Percentiles rank a stretch among this genome's conserved stretches.
These are phyloP conservation scores for Trematomus bernacchii DNA, from an alignment of 2,797 vertebrate species.

Conservation along the genomic window DNA sequence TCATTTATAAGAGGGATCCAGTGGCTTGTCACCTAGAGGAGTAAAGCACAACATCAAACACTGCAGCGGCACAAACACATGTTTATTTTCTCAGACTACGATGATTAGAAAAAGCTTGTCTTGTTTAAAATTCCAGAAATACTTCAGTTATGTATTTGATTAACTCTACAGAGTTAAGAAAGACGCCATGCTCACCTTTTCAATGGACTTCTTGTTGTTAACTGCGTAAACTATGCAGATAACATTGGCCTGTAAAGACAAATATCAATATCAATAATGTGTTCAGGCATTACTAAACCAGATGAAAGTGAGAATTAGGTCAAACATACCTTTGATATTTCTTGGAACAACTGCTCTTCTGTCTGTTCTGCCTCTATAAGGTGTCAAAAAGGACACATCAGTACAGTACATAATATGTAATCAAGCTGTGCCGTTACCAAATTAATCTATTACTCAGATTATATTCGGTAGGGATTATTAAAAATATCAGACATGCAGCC, in stretches of 20 bases:
- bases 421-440: background rate
- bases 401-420: background rate
- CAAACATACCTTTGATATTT: slow-evolving; percentile 93
- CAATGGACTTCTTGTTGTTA: slow-evolving; percentile 89
- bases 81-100: background rate
- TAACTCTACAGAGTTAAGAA: background rate
- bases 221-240: slow-evolving; percentile 89
- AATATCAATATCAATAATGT: background rate
- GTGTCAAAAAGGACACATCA: slow-evolving; percentile 22
- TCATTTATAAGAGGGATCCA: slow-evolving; percentile 99
- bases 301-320: slow-evolving; percentile 7
- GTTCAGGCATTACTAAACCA: background rate
- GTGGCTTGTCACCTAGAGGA: slow-evolving; percentile 93
- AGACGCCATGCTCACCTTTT: slow-evolving; percentile 78
- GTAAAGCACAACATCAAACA: slow-evolving; percentile 39
- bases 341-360: slow-evolving; percentile 95
- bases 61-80: background rate
- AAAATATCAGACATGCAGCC: background rate
- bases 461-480: background rate
- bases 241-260: slow-evolving; percentile 83
- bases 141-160: background rate
- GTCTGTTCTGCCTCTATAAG: slow-evolving; percentile 93
- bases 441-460: background rate
- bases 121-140: background rate
- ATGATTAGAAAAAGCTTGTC: background rate